Evolutionary conservation across 2,888 invertebrate genomes (phyloP).

Genomic region (Drosophila setosimentum): DNA sequence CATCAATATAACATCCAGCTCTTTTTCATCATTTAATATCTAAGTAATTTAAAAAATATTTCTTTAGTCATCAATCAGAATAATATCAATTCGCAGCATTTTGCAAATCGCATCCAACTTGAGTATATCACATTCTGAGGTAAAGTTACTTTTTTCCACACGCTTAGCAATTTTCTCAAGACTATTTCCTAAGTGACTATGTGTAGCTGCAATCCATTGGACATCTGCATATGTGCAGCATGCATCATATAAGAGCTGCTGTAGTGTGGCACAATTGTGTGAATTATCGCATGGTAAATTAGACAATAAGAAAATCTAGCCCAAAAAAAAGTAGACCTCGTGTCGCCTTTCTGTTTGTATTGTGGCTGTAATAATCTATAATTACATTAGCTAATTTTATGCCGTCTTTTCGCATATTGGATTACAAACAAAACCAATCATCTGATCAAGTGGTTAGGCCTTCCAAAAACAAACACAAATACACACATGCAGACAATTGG

Average conservation of each 20-base stretch:
- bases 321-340: slow-evolving; percentile 19
- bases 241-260: slow-evolving; percentile 34
- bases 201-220: slow-evolving; percentile 31
- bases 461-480: slow-evolving; percentile 37
- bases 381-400: slow-evolving; percentile 68
- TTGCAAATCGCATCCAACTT: slow-evolving; percentile 1
- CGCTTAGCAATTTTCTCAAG: slow-evolving; percentile 42
- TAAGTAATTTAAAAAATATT: neutral
- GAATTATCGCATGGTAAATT: slow-evolving; percentile 60
- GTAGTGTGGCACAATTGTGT: slow-evolving; percentile 61
- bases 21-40: neutral
- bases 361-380: slow-evolving; percentile 62
- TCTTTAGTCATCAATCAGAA: neutral
- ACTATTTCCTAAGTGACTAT: slow-evolving; percentile 39
- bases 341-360: slow-evolving; percentile 26
- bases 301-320: slow-evolving; percentile 24
- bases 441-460: slow-evolving; percentile 40
- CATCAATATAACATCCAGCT: neutral
- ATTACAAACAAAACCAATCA: slow-evolving; percentile 45
- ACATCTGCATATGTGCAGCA: slow-evolving; percentile 27
- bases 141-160: slow-evolving; percentile 14
- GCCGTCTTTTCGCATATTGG: slow-evolving; percentile 47
- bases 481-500: slow-evolving; percentile 64
- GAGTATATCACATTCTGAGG: slow-evolving; percentile 12
- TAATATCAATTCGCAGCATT: neutral